phyloP scores from a whole-genome alignment of 2,113 vertebrate species.

The Perca fluviatilis region DNA sequence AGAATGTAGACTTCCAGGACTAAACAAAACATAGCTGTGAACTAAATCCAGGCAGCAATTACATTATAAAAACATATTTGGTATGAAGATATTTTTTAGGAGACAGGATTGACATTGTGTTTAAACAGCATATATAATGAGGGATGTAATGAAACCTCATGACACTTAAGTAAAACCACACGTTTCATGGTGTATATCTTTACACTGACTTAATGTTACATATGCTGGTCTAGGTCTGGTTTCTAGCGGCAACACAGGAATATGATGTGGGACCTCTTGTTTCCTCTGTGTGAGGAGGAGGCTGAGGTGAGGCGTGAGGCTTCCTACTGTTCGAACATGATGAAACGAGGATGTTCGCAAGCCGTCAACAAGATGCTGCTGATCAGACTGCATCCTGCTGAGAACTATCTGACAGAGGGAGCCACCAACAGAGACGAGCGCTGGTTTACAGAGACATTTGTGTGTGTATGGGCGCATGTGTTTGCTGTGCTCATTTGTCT shows the following conservation, averaged over 20 bases:
- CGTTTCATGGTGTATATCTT: background rate
- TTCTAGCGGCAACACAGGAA: conserved; percentile 5
- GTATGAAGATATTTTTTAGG: no score
- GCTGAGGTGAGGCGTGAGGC: conserved; percentile 36
- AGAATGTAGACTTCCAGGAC: no score
- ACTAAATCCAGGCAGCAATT: no score
- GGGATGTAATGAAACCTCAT: background rate
- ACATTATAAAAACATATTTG: no score
- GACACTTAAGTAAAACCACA: background rate
- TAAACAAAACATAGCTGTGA: no score
- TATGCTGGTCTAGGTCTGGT: background rate
- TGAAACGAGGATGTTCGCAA: conserved; percentile 55
- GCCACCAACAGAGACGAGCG: conserved; percentile 43
- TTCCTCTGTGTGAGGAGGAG: conserved; percentile 4
- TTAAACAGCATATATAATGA: background rate
- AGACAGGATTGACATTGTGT: no score
- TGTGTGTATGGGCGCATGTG: background rate
- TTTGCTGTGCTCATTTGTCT: conserved; percentile 18
- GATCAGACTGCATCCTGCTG: conserved; percentile 60
- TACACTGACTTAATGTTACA: background rate
- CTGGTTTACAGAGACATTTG: conserved; percentile 27
- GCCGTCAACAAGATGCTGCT: conserved; percentile 47
- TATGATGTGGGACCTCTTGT: conserved; percentile 15
- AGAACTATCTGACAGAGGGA: conserved; percentile 47
- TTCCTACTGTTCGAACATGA: conserved; percentile 50